Conservation (phyloP, 2,888 invertebrate genomes). For the Orthosia cruda region DNA sequence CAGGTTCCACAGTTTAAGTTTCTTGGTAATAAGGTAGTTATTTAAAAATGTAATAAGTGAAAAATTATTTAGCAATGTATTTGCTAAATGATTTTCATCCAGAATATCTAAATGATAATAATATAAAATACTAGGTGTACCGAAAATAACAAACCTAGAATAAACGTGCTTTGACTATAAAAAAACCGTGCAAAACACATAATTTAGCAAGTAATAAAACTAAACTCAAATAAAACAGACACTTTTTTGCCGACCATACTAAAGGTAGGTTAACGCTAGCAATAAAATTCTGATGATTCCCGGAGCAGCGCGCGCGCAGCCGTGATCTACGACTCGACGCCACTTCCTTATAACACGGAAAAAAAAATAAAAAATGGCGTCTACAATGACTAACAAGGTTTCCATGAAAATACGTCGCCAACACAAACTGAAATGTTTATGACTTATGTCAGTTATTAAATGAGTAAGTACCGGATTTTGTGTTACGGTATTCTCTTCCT, state of each 20-base stretch:
- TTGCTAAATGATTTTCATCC: no score
- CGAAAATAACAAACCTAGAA: no score
- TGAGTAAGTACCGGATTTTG: constrained; percentile 9
- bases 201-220: constrained; percentile 6
- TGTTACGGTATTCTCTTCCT: constrained; percentile 13
- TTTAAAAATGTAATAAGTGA: neutral
- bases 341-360: constrained; percentile 83
- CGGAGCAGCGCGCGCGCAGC: constrained; percentile 63
- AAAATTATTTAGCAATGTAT: no score
- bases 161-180: neutral
- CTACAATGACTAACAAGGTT: constrained; percentile 77
- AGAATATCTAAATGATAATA: no score
- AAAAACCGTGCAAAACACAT: neutral
- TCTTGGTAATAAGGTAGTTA: no score
- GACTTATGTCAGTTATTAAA: constrained; percentile 35
- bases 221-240: neutral
- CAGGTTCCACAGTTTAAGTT: no score
- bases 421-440: constrained; percentile 54
- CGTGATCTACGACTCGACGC: constrained; percentile 73
- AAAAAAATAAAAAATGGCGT: constrained; percentile 74
- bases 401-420: constrained; percentile 77
- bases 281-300: constrained; percentile 74
- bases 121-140: neutral
- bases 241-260: constrained; percentile 64
- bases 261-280: constrained; percentile 60